Base-by-base conservation (phyloP, 1,140 invertebrate species). In the Sitophilus oryzae region DNA sequence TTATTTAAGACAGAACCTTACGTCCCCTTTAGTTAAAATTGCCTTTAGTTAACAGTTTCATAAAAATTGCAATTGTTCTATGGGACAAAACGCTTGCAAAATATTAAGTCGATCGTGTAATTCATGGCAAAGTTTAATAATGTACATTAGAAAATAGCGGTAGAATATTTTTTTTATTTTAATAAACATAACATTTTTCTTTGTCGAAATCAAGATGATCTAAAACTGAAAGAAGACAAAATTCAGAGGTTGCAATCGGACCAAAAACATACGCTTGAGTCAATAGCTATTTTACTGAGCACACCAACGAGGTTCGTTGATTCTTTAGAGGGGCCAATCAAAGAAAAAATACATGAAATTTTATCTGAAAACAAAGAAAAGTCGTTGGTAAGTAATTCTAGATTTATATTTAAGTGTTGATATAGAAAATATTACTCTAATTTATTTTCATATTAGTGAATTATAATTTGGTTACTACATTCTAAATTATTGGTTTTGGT, bases 351-450 rank as follows among this genome's bases (percentile, higher is more conserved):
- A 43, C 72, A 85, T 16, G 86, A 90, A 68, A 76, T 88, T 14
- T 66, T 88, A 1, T 79, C 76, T 50, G 86, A 89, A 34, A 84
- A 84, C 62, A 87, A 89, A 65, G 83, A 88, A 55, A 83, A 84
- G 73, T 72, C 77, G 62, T 74, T 81, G 66, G 88, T 89, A 77
- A 71, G 74, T 71, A 11, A 9, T 22, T 1, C 5, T 0, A 16
- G 16, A 21, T 14, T 49, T 11, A 52, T 38, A 3, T 49, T 6
- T 9, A n/a, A 51, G n/a, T 51, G 10, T 22, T 0, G 1, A 11
- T 34, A 15, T 15, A 20, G 25, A 34, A 22, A 45, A 30, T 22
- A 18, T 30, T 11, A 11, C 25, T 30, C 25, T n/a, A n/a, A n/a
- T n/a, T n/a, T n/a, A n/a, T n/a, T n/a, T n/a, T n/a, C n/a, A n/a